These are phyloP conservation scores for Linepithema humile DNA, from an alignment of 1,140 invertebrate genomes.

Conservation along the genomic window DNA sequence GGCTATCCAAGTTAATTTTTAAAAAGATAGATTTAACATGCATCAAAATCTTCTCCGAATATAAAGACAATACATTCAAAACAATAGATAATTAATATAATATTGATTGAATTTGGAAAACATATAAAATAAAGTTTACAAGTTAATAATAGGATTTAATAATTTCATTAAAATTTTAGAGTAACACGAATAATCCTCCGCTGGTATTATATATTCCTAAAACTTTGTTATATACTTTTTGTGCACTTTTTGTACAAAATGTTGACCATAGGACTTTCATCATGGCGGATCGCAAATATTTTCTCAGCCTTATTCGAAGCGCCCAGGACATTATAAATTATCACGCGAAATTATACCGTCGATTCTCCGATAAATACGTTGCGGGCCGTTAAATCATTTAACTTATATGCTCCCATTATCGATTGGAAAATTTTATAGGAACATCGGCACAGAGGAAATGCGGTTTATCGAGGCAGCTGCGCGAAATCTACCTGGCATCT, in stretches of 20 bases:
- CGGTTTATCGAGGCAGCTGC: slow-evolving; percentile 35
- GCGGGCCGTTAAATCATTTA: slow-evolving; percentile 41
- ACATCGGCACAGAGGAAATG: neutral
- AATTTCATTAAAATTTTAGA: neutral
- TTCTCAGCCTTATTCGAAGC: slow-evolving; percentile 14
- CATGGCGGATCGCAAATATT: slow-evolving; percentile 27
- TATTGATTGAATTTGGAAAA: neutral
- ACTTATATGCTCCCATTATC: slow-evolving; percentile 49
- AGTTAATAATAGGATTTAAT: neutral
- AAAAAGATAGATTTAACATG: neutral
- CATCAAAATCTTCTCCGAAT: neutral
- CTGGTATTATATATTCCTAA: neutral
- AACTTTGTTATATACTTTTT: neutral
- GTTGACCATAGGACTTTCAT: neutral
- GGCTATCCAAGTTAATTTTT: neutral
- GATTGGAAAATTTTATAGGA: slow-evolving; percentile 35
- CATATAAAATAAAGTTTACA: neutral
- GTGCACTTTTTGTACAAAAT: neutral
- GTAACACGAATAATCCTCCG: neutral
- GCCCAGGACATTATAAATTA: slow-evolving; percentile 31
- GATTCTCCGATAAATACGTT: slow-evolving; percentile 40
- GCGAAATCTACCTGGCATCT: slow-evolving; percentile 36
- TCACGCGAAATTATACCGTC: slow-evolving; percentile 27
- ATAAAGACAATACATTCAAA: neutral
- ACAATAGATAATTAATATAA: slow-evolving; percentile 8